These are phyloP conservation scores for Odocoileus virginianus DNA, from an alignment of 2,113 vertebrate genomes.

Conservation along the genomic window DNA sequence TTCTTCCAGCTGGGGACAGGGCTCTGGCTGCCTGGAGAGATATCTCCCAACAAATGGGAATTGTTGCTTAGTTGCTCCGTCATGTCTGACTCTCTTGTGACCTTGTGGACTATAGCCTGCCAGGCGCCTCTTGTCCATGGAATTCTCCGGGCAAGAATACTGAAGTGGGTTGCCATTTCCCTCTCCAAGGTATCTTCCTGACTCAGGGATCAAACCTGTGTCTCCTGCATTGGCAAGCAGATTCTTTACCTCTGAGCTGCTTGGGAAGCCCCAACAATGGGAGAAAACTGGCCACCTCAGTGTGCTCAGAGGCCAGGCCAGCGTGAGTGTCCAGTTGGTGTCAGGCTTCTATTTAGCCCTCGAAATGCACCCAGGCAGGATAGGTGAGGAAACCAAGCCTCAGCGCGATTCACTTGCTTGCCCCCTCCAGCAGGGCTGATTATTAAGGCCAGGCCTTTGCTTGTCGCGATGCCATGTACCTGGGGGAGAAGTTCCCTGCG, in stretches of 20 bases:
- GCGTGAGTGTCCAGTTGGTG: neutral
- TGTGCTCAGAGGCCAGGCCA: neutral
- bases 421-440: neutral
- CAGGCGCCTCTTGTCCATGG: neutral
- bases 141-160: neutral
- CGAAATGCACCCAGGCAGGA: neutral
- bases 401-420: neutral
- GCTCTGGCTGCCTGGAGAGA: neutral
- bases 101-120: neutral
- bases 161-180: neutral
- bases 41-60: neutral
- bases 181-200: neutral
- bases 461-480: neutral
- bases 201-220: neutral
- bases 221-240: neutral
- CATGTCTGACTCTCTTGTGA: neutral
- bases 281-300: neutral
- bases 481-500: neutral
- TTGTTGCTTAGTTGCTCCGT: neutral
- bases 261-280: neutral
- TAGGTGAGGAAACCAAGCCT: neutral
- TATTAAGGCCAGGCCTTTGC: neutral
- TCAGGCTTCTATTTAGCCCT: neutral
- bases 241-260: neutral
- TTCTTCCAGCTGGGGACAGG: neutral